phyloP scores from a whole-genome alignment of 2,797 vertebrate species.

The Chaunax sp. region DNA sequence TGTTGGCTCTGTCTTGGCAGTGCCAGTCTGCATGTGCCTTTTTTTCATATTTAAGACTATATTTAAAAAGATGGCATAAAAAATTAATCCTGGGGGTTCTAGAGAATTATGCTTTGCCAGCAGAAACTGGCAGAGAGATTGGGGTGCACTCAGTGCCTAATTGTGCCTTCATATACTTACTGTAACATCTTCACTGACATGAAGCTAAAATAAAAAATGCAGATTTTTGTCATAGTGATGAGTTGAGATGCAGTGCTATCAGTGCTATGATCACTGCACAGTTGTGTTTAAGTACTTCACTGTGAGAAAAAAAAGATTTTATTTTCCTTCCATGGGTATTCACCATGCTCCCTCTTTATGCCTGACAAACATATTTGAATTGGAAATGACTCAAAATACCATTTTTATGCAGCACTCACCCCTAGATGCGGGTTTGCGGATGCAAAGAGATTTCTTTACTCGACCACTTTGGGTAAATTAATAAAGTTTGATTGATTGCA shows the following conservation, averaged over 20 bases:
- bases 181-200: conserved; percentile 47
- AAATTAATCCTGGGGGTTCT: conserved; percentile 55
- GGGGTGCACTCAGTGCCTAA: conserved; percentile 54
- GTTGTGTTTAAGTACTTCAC: conserved; percentile 24
- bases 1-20: conserved; percentile 57
- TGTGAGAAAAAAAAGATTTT: conserved; percentile 10
- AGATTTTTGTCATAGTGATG: conserved; percentile 9
- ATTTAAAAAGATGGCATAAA: conserved; percentile 70
- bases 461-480: not conserved
- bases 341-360: conserved; percentile 22
- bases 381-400: conserved; percentile 52
- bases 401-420: conserved; percentile 45
- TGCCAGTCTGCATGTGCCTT: conserved; percentile 60
- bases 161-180: conserved; percentile 59
- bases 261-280: conserved; percentile 4
- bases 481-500: conserved; percentile 21
- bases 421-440: conserved; percentile 17
- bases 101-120: conserved; percentile 58
- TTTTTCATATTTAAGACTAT: conserved; percentile 55
- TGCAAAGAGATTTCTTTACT: conserved; percentile 29
- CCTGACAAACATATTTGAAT: conserved; percentile 54
- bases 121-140: conserved; percentile 57
- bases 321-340: conserved; percentile 28
- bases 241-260: conserved; percentile 16
- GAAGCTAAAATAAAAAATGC: conserved; percentile 6